Evolutionary conservation across 2,113 vertebrate genomes (phyloP).

Genomic region (Neolamprologus hecqui): DNA sequence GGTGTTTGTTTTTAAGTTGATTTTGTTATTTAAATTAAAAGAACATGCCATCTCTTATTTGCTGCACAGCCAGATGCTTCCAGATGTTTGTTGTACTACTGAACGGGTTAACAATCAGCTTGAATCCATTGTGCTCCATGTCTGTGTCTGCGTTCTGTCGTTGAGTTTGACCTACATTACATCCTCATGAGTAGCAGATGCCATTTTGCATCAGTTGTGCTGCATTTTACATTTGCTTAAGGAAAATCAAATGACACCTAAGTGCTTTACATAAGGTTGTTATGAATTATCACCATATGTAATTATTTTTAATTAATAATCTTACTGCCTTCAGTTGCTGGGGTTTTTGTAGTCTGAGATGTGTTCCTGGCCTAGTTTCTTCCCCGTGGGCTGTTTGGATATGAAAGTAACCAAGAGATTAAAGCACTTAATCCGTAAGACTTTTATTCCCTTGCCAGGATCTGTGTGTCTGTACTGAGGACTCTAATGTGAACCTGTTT

Average conservation of each 20-base stretch:
- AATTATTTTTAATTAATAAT: not conserved
- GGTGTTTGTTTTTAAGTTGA: not conserved
- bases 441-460: not conserved
- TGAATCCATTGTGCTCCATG: not conserved
- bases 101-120: not conserved
- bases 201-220: not conserved
- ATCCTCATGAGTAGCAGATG: not conserved
- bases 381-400: not conserved
- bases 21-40: not conserved
- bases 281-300: not conserved
- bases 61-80: not conserved
- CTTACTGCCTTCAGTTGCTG: not conserved
- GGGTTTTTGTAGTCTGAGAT: not conserved
- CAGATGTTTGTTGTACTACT: not conserved
- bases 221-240: not conserved
- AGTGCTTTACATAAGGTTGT: not conserved
- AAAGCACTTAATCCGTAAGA: conserved; percentile 18
- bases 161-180: not conserved
- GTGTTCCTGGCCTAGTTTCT: conserved; percentile 6
- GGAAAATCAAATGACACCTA: not conserved
- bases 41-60: not conserved
- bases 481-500: not conserved
- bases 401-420: conserved; percentile 31
- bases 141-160: not conserved
- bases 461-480: not conserved